Evolutionary conservation across 2,797 vertebrate species (phyloP), one percentile per base, ranked within the genome.

Genomic region (Tachyglossus aculeatus): DNA sequence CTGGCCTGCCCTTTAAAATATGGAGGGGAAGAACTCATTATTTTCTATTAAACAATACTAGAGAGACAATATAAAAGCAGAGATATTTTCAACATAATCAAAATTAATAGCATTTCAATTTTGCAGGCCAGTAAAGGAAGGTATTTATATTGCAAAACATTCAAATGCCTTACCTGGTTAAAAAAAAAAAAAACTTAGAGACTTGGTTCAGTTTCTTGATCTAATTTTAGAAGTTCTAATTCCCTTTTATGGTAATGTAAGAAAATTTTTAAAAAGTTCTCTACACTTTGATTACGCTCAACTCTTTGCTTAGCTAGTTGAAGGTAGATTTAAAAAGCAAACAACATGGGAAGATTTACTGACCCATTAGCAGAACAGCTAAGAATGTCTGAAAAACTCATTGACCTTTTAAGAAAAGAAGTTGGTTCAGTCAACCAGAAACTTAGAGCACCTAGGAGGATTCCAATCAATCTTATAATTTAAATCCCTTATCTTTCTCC

Each of bases 401-500:
- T 27, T 77, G 65, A 87, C 77, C 71, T 86, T 83, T 82, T 41
- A 77, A 80, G 52, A 81, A 43, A 75, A 82, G 39, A 76, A 67
- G 21, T 67, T 43, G 40, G 56, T 71, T 77, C 62, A 57, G 55
- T 70, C n/a, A 2, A 71, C 71, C 73, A 80, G 75, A 80, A 71
- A 78, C 36, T 27, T 77, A 85, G 50, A 37, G 22, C 24, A 67
- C 41, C 51, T 64, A 71, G 71, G 69, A 81, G 82, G 39, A 67
- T 85, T 82, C 57, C 40, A 68, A 71, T 83, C 82, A 85, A 82
- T 74, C 57, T 29, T 55, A 52, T 81, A 66, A 81, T 85, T 79
- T 81, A 84, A 72, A 61, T 65, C 34, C 24, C 54, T 63, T 70
- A 27, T 74, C 57, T 80, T 54, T 73, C 62, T 32, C 50, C 11